Evolutionary conservation across 2,113 vertebrate genomes (phyloP).

Genomic region (Psettodes erumei): DNA sequence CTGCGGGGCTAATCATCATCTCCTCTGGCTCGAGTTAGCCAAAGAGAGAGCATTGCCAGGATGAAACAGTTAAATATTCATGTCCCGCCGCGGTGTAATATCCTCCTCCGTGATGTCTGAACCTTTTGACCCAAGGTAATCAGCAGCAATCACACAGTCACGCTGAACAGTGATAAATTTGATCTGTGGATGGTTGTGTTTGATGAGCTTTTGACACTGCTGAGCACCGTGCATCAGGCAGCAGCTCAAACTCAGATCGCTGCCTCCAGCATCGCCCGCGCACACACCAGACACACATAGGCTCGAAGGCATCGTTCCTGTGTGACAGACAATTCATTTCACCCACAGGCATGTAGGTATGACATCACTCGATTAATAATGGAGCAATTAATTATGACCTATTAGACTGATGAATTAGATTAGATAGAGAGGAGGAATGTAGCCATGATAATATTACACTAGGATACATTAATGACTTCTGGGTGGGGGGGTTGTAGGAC

Average conservation of each 20-base stretch:
- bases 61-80: conserved; percentile 82
- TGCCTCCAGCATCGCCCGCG: neutral
- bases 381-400: conserved; percentile 81
- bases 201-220: conserved; percentile 67
- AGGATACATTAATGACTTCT: conserved; percentile 75
- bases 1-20: conserved; percentile 76
- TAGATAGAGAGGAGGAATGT: conserved; percentile 70
- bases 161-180: conserved; percentile 49
- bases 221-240: conserved; percentile 9
- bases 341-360: conserved; percentile 64
- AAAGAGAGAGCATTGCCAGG: conserved; percentile 64
- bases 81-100: conserved; percentile 73
- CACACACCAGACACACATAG: neutral
- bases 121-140: conserved; percentile 74
- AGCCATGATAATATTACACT: conserved; percentile 74
- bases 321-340: conserved; percentile 73
- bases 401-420: conserved; percentile 81
- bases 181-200: conserved; percentile 47
- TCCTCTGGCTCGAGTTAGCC: conserved; percentile 70
- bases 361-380: conserved; percentile 82
- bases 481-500: conserved; percentile 14
- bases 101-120: conserved; percentile 75
- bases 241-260: conserved; percentile 15
- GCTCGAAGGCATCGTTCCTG: conserved; percentile 5
- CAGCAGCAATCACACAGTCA: conserved; percentile 67